phyloP scores from a whole-genome alignment of 1,140 invertebrate species.

The Zaprionus lachaisei region DNA sequence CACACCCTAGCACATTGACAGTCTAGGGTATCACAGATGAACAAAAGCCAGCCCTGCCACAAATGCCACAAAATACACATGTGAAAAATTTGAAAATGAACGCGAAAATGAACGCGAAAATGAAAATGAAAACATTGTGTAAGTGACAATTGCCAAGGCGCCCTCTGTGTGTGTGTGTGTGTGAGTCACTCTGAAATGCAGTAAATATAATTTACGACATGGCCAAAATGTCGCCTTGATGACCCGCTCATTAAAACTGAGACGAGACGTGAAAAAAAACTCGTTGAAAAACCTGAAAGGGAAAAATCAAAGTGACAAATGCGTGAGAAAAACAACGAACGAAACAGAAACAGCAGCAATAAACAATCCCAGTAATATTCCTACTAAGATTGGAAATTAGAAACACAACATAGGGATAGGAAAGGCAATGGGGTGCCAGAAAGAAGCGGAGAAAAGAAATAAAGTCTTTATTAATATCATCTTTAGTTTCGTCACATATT shows the following conservation, averaged over 20 bases:
- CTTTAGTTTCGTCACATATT: too few relatives aligned
- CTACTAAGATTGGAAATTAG: conserved; percentile 13
- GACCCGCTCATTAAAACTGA: conserved; percentile 70
- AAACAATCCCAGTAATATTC: conserved; percentile 9
- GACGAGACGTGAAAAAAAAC: conserved; percentile 21
- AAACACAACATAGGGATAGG: not conserved
- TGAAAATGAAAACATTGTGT: conserved; percentile 62
- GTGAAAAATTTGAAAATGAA: conserved; percentile 34
- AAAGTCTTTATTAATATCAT: not conserved
- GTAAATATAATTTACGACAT: conserved; percentile 72
- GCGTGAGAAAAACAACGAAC: conserved; percentile 62
- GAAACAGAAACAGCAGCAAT: not conserved
- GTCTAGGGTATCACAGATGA: not conserved
- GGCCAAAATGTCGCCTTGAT: conserved; percentile 67
- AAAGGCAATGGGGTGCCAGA: not conserved
- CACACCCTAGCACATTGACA: too few relatives aligned
- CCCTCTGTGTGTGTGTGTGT: conserved; percentile 6
- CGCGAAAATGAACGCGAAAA: conserved; percentile 31
- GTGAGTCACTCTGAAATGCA: conserved; percentile 48
- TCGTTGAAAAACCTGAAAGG: conserved; percentile 17
- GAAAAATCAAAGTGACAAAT: conserved; percentile 65
- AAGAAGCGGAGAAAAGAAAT: not conserved
- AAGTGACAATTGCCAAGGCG: conserved; percentile 52
- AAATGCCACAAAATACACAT: conserved; percentile 49
- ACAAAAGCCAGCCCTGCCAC: conserved; percentile 19